Evolutionary conservation across 92 coral and sea anemone genomes (phyloP), one percentile per base, ranked within the genome.

Genomic region (Montipora capitata): DNA sequence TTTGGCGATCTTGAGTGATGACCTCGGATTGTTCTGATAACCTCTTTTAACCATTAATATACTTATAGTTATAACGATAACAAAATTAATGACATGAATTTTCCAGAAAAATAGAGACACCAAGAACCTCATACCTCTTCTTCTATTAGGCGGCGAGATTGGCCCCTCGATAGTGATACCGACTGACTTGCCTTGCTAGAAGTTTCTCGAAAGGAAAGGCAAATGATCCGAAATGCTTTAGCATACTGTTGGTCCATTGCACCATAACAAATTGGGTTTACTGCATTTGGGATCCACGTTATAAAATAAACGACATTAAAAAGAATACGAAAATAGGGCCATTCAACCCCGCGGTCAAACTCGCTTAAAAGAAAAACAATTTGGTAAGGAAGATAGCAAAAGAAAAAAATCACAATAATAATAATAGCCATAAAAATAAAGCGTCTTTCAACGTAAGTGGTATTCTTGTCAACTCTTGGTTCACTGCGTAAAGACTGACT

Each of bases 341-440:
- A 91, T 42, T 64, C 66, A 27, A 69, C 62, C 7, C 83, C 69
- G 18, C 43, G 57, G 63, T 75, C 48, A 61, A 88, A 88, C 39
- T 92, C 93, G 42, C 67, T 17, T 42, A 89, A 64, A 43, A 92
- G 71, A 74, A 89, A 92, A 44, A 92, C 79, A n/a, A 88, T 76
- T 75, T 92, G 95, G 85, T 89, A 92, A 12, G 95, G 95, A 11
- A 92, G 79, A 77, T 92, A 92, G 72, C 95, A 92, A 51, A 89
- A 68, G 75, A 92, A 57, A 71, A 92, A 92, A 59, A 92, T 78
- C 41, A 62, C 54, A 76, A 92, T 66, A 51, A 92, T 75, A 15
- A 84, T 14, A 42, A 92, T 71, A 10, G 84, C 88, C 93, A 92
- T 92, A 58, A 74, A 82, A 0, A 92, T 89, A 88, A 92, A 92